Conservation (phyloP, 2,113 vertebrate genomes). For the Anthoscopus minutus region DNA sequence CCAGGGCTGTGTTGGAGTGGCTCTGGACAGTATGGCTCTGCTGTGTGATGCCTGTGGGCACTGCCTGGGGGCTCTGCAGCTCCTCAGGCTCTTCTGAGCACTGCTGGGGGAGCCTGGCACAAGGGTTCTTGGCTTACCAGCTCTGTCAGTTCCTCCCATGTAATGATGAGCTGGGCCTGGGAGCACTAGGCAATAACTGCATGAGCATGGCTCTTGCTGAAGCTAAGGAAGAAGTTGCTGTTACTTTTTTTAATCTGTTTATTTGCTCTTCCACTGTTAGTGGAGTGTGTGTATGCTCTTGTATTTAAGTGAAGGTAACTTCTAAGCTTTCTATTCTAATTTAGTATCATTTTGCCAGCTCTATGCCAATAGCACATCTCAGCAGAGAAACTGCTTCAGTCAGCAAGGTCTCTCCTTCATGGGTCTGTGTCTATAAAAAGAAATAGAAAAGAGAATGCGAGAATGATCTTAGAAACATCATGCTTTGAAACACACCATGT, state of each 20-base stretch:
- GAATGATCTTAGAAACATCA: neutral
- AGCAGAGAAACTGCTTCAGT: neutral
- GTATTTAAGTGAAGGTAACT: neutral
- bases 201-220: neutral
- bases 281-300: neutral
- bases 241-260: neutral
- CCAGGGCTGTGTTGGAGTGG: neutral
- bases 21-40: neutral
- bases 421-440: neutral
- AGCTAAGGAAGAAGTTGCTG: neutral
- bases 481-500: neutral
- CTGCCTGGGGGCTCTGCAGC: neutral
- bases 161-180: neutral
- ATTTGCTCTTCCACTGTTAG: neutral
- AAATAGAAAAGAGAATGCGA: neutral
- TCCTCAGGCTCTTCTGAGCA: neutral
- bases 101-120: neutral
- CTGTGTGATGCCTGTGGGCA: accelerated
- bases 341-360: neutral
- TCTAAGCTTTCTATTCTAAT: neutral
- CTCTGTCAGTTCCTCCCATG: accelerated
- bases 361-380: neutral
- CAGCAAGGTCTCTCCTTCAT: neutral
- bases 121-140: neutral
- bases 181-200: neutral